Base-by-base conservation (phyloP, 1,140 invertebrate species). In the Rhopalosiphum padi region DNA sequence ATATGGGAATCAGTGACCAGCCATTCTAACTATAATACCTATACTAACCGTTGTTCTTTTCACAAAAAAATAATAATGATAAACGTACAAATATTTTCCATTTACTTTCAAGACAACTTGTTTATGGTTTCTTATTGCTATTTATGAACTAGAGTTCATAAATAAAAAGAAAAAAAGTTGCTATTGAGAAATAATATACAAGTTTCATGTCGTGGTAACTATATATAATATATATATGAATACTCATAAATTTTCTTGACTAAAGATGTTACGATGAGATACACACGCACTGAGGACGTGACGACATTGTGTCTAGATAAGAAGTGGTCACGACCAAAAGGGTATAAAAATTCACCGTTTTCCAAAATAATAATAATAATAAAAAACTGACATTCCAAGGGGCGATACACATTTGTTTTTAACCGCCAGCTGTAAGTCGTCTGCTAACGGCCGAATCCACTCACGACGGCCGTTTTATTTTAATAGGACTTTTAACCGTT, bases 401-500 rank as follows among this genome's bases (percentile, higher is more conserved):
- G 89, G 51, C 35, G 35, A 89, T 89, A 55, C 51, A 89, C 48
- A 37, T 88, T 89, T 41, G n/a, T 89, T 55, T 89, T 89, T 89
- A 89, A 89, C 88, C 88, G 51, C 48, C 88, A 89, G 88, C 88
- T 89, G 88, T 55, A 89, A 89, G 88, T 89, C 51, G 88, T 89
- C 88, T 55, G 51, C 48, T 89, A 89, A 89, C 88, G 88, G 88
- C 55, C 89, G 89, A 68, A 90, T 90, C 89, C 89, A 89, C 88
- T 89, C 88, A 89, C 88, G 91, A 92, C 91, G 46, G 37, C 91
- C 68, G 46, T 92, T 82, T 93, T 93, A 86, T 85, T 51, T 93
- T 93, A 93, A 93, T 55, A 86, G 82, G 82, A 85, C 77, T 93
- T 93, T 93, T 93, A 86, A 53, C 82, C 48, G 68, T 93, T 93